These are phyloP conservation scores for Leptopilina myrica DNA, from an alignment of 2,888 invertebrate species.

Conservation along the genomic window DNA sequence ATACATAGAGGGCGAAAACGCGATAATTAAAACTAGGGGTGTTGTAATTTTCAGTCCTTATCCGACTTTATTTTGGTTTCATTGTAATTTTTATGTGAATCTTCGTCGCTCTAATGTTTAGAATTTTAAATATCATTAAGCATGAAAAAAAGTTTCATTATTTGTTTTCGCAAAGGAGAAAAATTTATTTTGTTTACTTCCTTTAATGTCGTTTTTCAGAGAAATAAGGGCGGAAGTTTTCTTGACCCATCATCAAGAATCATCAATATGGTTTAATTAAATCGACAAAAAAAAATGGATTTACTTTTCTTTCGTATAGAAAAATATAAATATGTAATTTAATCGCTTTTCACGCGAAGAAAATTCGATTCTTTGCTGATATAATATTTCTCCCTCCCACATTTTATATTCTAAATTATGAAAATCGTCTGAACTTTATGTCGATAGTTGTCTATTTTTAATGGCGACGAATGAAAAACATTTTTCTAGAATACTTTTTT, in stretches of 20 bases:
- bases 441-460: not conserved
- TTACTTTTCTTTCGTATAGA: too few relatives aligned
- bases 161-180: not conserved
- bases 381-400: not conserved
- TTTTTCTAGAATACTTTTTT: too few relatives aligned
- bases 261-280: too few relatives aligned
- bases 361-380: not conserved
- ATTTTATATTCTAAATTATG: not conserved
- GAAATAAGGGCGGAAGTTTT: not conserved
- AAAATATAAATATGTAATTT: too few relatives aligned
- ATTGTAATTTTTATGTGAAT: not conserved
- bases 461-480: not conserved
- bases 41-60: not conserved
- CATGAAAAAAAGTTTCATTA: slow-evolving; percentile 16
- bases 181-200: not conserved
- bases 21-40: slow-evolving; percentile 8
- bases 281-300: too few relatives aligned
- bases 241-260: not conserved
- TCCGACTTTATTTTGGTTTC: not conserved
- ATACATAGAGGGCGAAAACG: not conserved
- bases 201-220: not conserved
- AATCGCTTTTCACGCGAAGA: not conserved
- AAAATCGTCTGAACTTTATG: slow-evolving; percentile 3
- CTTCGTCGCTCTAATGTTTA: not conserved
- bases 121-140: slow-evolving; percentile 31